Evolutionary conservation across 2,888 invertebrate genomes (phyloP), one percentile per base, ranked within the genome.

Genomic region (Drosophila leonis): DNA sequence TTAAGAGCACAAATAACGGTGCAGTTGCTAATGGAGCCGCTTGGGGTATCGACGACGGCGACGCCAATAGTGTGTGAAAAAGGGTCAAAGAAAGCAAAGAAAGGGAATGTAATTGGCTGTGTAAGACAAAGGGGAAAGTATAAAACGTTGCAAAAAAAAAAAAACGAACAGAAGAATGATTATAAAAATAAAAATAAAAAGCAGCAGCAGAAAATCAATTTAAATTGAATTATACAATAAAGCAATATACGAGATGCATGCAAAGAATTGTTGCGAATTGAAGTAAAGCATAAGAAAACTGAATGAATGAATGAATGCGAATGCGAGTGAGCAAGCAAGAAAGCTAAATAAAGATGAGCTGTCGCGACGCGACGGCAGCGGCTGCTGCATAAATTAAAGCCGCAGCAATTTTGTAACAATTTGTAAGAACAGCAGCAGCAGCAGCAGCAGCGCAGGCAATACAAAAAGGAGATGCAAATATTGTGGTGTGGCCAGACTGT

Each of bases 331-430:
- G 56, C 72, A 73, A 73, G 73, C 69, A 75, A 54, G 49, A 73
- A 70, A 78, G 80, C 84, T 83, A 84, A 87, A 87, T 84, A 80
- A 87, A 84, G 83, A 84, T 78, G 82, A 83, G 84, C 77, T 65
- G 75, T 29, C 29, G 39, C 55, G 27, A 8, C 54, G 42, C 48
- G 48, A n/a, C 60, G 39, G 5, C 64, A 46, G 48, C 44, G 59
- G 27, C 60, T 51, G 41, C 61, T 75, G 81, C 74, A 83, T 86
- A 83, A 83, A 83, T 86, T 83, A 72, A 82, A 78, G 70, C 72
- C 42, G 33, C 57, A 60, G 67, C 81, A 79, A 69, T 79, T 83
- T 83, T 81, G 86, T 86, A 81, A 81, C 79, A 83, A 72, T 83
- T 86, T 86, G 83, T 75, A 71, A 77, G 44, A 55, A 13, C 49